A percentile compares a stretch with the other conserved stretches of the same genome.
phyloP scores from a whole-genome alignment of 1,140 invertebrate genomes.

The Neuroterus valhalla region DNA sequence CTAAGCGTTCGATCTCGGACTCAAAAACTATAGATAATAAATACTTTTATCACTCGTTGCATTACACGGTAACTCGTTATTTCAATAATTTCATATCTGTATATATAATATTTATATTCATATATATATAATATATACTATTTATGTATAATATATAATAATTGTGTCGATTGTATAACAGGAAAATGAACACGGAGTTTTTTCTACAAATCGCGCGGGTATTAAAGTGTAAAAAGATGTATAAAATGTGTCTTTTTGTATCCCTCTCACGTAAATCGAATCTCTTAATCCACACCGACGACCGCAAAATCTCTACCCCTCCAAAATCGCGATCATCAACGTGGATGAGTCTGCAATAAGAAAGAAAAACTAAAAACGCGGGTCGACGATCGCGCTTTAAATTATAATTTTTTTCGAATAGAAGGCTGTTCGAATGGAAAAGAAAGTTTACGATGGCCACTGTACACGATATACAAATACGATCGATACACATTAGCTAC shows the following conservation, averaged over 20 bases:
- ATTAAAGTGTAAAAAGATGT: conserved; percentile 63
- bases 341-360: neutral
- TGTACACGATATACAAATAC: conserved; percentile 68
- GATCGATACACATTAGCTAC: conserved; percentile 42
- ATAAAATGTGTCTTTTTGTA: conserved; percentile 62
- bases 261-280: conserved; percentile 43
- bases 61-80: conserved; percentile 59
- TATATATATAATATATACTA: conserved; percentile 26
- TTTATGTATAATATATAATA: conserved; percentile 27
- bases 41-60: conserved; percentile 44
- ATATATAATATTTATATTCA: conserved; percentile 21
- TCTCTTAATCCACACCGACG: neutral
- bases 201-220: conserved; percentile 33
- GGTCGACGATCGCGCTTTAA: no score
- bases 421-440: conserved; percentile 33
- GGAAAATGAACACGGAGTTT: conserved; percentile 44
- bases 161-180: conserved; percentile 48
- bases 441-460: conserved; percentile 53
- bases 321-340: neutral
- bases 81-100: conserved; percentile 39
- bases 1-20: conserved; percentile 35
- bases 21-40: conserved; percentile 21
- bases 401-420: neutral
- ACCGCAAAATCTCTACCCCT: no score
- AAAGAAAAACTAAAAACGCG: neutral